Base-by-base conservation (phyloP, 2,888 invertebrate genomes). In the Teleiodes luculella region DNA sequence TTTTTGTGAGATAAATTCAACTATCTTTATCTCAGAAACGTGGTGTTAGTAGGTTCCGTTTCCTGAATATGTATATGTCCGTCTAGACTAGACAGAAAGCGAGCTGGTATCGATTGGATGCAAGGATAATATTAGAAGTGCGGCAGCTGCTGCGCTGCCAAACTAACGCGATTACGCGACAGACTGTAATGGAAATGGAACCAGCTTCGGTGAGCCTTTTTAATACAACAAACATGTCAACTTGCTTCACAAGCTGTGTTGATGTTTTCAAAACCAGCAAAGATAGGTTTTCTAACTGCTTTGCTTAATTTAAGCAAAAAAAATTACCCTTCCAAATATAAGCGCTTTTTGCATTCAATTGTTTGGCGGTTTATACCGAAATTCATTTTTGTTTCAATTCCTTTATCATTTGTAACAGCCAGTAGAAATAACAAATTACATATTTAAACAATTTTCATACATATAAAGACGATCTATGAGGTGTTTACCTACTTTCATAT, bases 1-100 rank as follows among this genome's bases (percentile, higher is more conserved):
- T 13, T n/a, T 7, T 14, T 7, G 16, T 5, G 14, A 13, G 36
- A 7, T 37, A 37, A 16, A 14, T 14, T 14, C 5, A 37, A 37
- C 36, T 37, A 14, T 37, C 13, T n/a, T 37, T 37, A 37, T 37
- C 13, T 16, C 4, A 37, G 16, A 14, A 14, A 39, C 16, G 10
- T 39, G 10, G 8, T 39, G 16, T 39, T 6, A 13, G 13, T 8
- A 39, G n/a, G n/a, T n/a, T n/a, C 39, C 14, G 16, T 14, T 3
- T 43, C 39, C 43, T 43, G 13, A 20, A 43, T 24, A 48, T 31
- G 33, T 53, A 50, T 70, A 73, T 70, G 72, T 53, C 71, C 64
- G 83, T 83, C 84, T 84, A 84, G 84, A 84, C 81, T 59, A 67
- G 28, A 70, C 74, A 70, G 72, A 68, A 68, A 59, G 68, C 67